Base-by-base conservation (phyloP, 2,888 invertebrate species). In the Conus canariensis region DNA sequence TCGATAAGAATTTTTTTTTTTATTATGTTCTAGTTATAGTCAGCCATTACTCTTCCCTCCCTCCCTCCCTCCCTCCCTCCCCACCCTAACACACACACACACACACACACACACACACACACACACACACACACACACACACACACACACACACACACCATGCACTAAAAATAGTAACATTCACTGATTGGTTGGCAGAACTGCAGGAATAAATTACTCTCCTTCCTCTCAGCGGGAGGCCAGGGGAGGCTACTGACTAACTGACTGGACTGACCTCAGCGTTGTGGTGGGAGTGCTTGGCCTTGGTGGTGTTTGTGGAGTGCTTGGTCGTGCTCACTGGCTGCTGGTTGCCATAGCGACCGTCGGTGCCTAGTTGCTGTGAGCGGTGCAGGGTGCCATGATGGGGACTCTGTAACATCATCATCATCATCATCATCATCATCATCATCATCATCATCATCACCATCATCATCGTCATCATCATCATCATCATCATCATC, bases 401-500 rank as follows among this genome's bases (percentile, higher is more conserved):
- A 77, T 91, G 92, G 14, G 93, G 93, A 87, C 93, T 93, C 93
- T 93, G 91, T 30, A 87, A 91, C 19, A 83, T 5, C 56, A 22
- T 19, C 58, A 58, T 56, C 22, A 19, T n/a, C 77, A 25, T n/a
- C 77, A 25, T n/a, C 77, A 14, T n/a, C 77, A 14, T 0, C 30
- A 25, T 9, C 14, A 25, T n/a, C 25, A 14, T 1, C 25, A 14
- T 8, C 25, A 25, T n/a, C 25, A 25, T 8, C 77, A 25, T 8
- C 77, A 77, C 0, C 77, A 77, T 0, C 77, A 77, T n/a, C 77
- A 77, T 25, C 77, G 9, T n/a, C 77, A 77, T 6, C 77, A 30
- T n/a, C 25, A 77, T n/a, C 9, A 77, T 77, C 25, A 9, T 77
- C 8, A 22, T 70, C 70, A 22, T 14, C 70, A 19, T 70, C 22